Percentiles rank a stretch among this genome's conserved stretches.
phyloP scores from a whole-genome alignment of 2,888 invertebrate genomes.

The Automeris io region DNA sequence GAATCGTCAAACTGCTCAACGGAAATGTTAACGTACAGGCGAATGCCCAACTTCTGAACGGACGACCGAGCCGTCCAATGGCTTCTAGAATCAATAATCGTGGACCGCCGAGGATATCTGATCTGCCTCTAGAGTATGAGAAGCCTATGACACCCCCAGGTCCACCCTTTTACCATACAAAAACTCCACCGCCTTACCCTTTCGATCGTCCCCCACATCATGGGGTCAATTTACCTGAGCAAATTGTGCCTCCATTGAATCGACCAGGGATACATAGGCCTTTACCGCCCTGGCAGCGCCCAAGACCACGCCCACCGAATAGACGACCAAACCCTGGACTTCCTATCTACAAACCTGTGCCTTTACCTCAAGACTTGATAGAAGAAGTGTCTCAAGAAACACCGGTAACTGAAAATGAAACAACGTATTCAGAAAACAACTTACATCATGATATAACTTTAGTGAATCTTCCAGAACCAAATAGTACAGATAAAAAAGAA shows the following conservation, averaged over 20 bases:
- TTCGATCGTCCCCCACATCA: conserved; percentile 83
- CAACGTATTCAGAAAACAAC: conserved; percentile 51
- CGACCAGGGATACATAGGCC: conserved; percentile 79
- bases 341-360: conserved; percentile 80
- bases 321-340: conserved; percentile 73
- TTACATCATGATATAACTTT: conserved; percentile 38
- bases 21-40: conserved; percentile 92
- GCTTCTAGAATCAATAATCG: conserved; percentile 91
- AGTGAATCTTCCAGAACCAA: conserved; percentile 29
- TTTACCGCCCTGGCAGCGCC: conserved; percentile 82
- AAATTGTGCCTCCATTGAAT: conserved; percentile 80
- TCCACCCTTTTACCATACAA: conserved; percentile 60
- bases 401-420: conserved; percentile 53
- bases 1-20: conserved; percentile 90
- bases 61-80: conserved; percentile 81
- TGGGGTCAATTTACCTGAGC: conserved; percentile 85
- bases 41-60: conserved; percentile 78
- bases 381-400: conserved; percentile 27
- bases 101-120: conserved; percentile 91
- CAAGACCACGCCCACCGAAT: conserved; percentile 74
- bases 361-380: conserved; percentile 44
- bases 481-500: conserved; percentile 40
- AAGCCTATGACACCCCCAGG: conserved; percentile 66
- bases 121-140: conserved; percentile 84
- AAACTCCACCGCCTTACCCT: conserved; percentile 83